phyloP scores from a whole-genome alignment of 2,797 vertebrate genomes.

The Muscicapa striata region DNA sequence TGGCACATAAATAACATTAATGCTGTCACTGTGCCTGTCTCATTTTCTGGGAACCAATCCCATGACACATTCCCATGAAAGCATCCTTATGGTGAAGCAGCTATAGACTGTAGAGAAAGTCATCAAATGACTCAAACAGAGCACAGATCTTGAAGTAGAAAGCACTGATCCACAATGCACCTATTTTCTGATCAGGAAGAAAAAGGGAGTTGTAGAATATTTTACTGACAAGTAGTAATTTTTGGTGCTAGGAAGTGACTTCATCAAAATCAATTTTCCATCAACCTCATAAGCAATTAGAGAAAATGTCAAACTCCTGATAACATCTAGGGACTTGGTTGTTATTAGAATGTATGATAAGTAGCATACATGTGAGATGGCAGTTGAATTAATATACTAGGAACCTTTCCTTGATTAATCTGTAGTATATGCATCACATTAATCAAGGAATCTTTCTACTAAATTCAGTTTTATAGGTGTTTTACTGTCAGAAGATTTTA shows the following conservation, averaged over 20 bases:
- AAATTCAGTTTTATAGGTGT: slow-evolving; percentile 24
- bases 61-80: neutral
- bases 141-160: neutral
- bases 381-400: slow-evolving; percentile 38
- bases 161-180: neutral
- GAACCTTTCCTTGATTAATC: slow-evolving; percentile 49
- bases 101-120: neutral
- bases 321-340: neutral
- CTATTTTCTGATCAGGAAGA: neutral
- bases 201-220: neutral
- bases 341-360: slow-evolving; percentile 17
- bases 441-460: slow-evolving; percentile 16
- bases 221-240: neutral
- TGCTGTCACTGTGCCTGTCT: neutral
- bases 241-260: neutral
- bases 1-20: neutral
- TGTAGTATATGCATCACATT: neutral
- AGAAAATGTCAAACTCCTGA: slow-evolving; percentile 16
- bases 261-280: neutral
- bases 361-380: neutral
- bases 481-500: slow-evolving; percentile 4
- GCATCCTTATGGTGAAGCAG: neutral
- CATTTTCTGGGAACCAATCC: neutral
- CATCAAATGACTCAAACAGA: neutral
- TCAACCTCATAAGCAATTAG: neutral